Conservation (phyloP, 2,113 vertebrate species). For the Pseudorhombus dupliciocellatus region DNA sequence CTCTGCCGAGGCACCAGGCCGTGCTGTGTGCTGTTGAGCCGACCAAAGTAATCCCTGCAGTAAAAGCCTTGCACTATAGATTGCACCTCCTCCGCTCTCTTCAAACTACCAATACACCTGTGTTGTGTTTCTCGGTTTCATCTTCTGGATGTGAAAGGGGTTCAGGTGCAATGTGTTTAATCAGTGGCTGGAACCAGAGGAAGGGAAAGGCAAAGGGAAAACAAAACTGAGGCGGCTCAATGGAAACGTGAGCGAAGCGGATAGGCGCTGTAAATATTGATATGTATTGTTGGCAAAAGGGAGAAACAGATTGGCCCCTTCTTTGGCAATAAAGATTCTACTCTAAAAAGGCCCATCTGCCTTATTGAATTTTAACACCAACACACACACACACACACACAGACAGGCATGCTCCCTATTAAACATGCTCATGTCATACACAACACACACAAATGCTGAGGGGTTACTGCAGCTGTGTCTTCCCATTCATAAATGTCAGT, state of each 20-base stretch:
- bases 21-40: slow-evolving; percentile 56
- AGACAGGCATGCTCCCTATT: slow-evolving; percentile 23
- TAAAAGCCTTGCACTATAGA: slow-evolving; percentile 51
- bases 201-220: slow-evolving; percentile 35
- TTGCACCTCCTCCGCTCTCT: slow-evolving; percentile 53
- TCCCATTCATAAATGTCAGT: slow-evolving; percentile 75
- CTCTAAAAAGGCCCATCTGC: slow-evolving; percentile 80
- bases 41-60: slow-evolving; percentile 65
- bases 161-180: slow-evolving; percentile 53
- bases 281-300: slow-evolving; percentile 53
- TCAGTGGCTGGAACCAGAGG: slow-evolving; percentile 47
- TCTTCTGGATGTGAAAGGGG: slow-evolving; percentile 55
- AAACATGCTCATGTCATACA: slow-evolving; percentile 32
- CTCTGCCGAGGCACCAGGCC: slow-evolving; percentile 44
- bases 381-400: slow-evolving; percentile 17
- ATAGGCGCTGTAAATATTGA: slow-evolving; percentile 55
- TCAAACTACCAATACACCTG: slow-evolving; percentile 34
- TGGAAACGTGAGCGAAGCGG: slow-evolving; percentile 31
- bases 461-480: slow-evolving; percentile 69
- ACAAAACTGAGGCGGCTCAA: slow-evolving; percentile 30
- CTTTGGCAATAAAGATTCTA: slow-evolving; percentile 74
- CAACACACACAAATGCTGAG: slow-evolving; percentile 46
- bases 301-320: slow-evolving; percentile 68
- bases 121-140: slow-evolving; percentile 52
- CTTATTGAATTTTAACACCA: slow-evolving; percentile 68